A percentile compares a stretch with the other conserved stretches of the same genome.
These are phyloP conservation scores for Noctua fimbriata DNA, from an alignment of 2,888 invertebrate genomes.

Conservation along the genomic window DNA sequence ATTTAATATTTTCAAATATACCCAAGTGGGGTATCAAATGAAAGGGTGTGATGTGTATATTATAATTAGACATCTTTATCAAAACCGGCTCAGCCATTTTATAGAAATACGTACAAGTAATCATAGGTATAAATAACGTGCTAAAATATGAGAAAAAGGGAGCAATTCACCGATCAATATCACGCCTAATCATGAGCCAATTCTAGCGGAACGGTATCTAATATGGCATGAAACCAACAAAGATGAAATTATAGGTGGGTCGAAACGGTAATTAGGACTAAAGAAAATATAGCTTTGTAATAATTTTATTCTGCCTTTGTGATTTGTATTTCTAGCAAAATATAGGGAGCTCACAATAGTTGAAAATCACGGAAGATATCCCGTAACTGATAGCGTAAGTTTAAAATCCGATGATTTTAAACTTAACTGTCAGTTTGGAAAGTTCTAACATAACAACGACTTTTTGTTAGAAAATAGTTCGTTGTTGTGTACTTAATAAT, in stretches of 20 bases:
- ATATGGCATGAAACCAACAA: constrained; percentile 7
- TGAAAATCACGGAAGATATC: too few species aligned
- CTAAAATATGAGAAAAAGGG: not conserved
- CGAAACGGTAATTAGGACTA: not conserved
- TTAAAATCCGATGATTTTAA: too few species aligned
- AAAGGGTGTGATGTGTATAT: too few species aligned
- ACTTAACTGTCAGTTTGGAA: too few species aligned
- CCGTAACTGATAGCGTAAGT: too few species aligned
- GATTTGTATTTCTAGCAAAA: too few species aligned
- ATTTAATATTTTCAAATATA: too few species aligned
- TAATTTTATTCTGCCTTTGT: not conserved
- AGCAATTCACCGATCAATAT: not conserved
- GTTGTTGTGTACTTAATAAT: not conserved
- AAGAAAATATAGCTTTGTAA: not conserved
- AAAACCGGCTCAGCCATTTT: too few species aligned
- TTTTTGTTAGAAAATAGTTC: not conserved
- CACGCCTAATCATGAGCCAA: not conserved
- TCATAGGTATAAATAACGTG: not conserved
- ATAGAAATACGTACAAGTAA: not conserved
- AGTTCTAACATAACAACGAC: not conserved
- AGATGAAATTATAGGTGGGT: constrained; percentile 16
- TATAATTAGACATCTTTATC: too few species aligned
- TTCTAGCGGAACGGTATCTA: not conserved
- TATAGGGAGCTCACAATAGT: not conserved
- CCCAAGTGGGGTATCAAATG: too few species aligned